Base-by-base conservation (phyloP, 2,797 vertebrate genomes). In the Podarcis lilfordi region DNA sequence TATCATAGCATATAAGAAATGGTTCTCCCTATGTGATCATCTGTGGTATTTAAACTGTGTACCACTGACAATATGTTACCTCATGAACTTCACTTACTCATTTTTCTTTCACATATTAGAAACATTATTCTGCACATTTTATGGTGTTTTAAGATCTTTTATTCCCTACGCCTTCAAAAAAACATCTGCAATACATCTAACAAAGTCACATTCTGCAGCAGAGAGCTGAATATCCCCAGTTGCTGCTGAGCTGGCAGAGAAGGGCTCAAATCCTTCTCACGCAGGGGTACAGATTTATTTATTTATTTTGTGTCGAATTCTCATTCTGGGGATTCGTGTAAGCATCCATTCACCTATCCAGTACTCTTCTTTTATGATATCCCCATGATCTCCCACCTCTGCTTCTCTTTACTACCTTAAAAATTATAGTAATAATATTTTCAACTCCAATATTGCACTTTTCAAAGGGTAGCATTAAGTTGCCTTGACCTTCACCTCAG, bases 41-140 rank as follows among this genome's bases (percentile, higher is more conserved):
- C 89, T 90, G 91, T 3, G 88, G 94, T 94, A 92, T 83, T 95
- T 69, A 91, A 88, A 96, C 96, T 55, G 89, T 88, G 91, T 88
- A 92, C 82, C 87, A 29, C 88, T 84, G 94, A 92, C 94, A 92
- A 85, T 81, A 50, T 5, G 89, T 0, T 88, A 88, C 90, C 92
- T 94, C 37, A 0, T 64, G 89, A 94, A 92, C 32, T 90, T 92
- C 92, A 93, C 95, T 95, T 93, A 95, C 94, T 93, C 93, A 95
- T 92, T 93, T 92, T 93, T 93, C 92, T 94, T 92, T 66, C 86
- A 69, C 29, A 13, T 82, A 13, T 90, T 74, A 92, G 89, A 92
- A 94, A 89, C 91, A 92, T 86, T 9, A 2, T 50, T 3, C 0
- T 0, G 82, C 69, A 3, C 10, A 85, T 89, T 91, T 90, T 72